Percentiles rank a stretch among this genome's conserved stretches.
Evolutionary conservation across 1,140 invertebrate genomes (phyloP).

Genomic region (Caerostris extrusa): DNA sequence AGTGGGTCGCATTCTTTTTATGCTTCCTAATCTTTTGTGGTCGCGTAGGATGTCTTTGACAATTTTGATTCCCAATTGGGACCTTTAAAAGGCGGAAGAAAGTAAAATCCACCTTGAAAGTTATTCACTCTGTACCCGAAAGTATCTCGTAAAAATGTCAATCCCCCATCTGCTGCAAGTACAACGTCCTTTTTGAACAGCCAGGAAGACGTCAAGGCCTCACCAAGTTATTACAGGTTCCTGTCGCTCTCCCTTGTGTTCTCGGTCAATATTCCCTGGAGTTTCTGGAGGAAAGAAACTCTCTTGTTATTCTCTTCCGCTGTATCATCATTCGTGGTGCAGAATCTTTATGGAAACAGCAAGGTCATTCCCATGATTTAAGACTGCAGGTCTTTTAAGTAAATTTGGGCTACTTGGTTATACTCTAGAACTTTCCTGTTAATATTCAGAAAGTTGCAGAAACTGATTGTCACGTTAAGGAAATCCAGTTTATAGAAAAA

Average conservation of each 20-base stretch:
- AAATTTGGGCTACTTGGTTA: too few relatives aligned
- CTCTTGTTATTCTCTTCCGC: not conserved
- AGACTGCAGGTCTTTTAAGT: too few relatives aligned
- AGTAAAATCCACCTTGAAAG: constrained; percentile 26
- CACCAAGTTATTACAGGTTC: constrained; percentile 57
- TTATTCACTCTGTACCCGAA: constrained; percentile 54
- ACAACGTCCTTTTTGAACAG: constrained; percentile 53
- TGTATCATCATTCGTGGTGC: not conserved
- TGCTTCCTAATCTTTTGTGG: not conserved
- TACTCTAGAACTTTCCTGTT: too few relatives aligned
- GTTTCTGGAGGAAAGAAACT: not conserved
- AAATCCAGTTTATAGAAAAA: too few relatives aligned
- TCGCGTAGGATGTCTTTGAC: constrained; percentile 15
- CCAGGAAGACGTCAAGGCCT: constrained; percentile 43
- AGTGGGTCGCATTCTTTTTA: constrained; percentile 30
- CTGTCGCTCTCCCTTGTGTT: not conserved
- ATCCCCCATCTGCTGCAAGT: constrained; percentile 53
- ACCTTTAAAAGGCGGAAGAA: constrained; percentile 62
- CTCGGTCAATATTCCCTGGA: not conserved
- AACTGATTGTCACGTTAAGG: too few relatives aligned
- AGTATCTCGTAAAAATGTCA: constrained; percentile 65
- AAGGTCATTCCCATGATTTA: not conserved
- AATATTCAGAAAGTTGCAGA: too few relatives aligned
- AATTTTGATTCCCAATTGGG: not conserved
- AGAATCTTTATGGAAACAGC: not conserved